Percentiles rank a stretch among this genome's conserved stretches.
These are phyloP conservation scores for Epinephelus awoara DNA, from an alignment of 2,797 vertebrate species.

Conservation along the genomic window DNA sequence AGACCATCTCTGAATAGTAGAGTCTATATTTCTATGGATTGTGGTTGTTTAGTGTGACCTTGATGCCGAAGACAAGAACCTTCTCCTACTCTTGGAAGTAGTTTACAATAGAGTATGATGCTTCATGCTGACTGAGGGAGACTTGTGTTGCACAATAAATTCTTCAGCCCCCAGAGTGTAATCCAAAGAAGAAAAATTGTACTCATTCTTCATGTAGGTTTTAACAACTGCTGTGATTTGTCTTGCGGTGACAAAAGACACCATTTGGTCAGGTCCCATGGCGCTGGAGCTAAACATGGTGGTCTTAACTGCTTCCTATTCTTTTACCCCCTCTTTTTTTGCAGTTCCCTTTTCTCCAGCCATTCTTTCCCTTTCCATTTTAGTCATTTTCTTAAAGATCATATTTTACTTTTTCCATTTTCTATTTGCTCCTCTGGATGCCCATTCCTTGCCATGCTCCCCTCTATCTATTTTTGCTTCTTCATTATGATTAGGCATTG, in stretches of 20 bases:
- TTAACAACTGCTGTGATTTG: slow-evolving; percentile 59
- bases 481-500: slow-evolving; percentile 9
- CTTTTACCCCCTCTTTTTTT: background rate
- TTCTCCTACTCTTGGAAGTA: slow-evolving; percentile 22
- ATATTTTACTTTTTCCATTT: background rate
- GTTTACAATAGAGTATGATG: slow-evolving; percentile 23
- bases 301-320: background rate
- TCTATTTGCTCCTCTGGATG: slow-evolving; percentile 23
- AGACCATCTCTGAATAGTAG: background rate
- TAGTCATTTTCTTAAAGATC: background rate
- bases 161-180: slow-evolving; percentile 39
- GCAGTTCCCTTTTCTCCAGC: background rate
- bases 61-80: background rate
- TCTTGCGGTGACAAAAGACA: slow-evolving; percentile 52
- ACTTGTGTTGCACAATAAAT: slow-evolving; percentile 39
- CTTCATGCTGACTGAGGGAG: slow-evolving; percentile 28
- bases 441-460: slow-evolving; percentile 8
- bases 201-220: slow-evolving; percentile 62
- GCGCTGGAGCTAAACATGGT: slow-evolving; percentile 39
- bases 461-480: background rate
- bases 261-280: slow-evolving; percentile 32
- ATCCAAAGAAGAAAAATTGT: slow-evolving; percentile 59
- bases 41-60: slow-evolving; percentile 11
- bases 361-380: slow-evolving; percentile 1
- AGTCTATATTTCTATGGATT: slow-evolving; percentile 18